These are phyloP conservation scores for Archocentrus centrarchus DNA, from an alignment of 2,113 vertebrate genomes.

Conservation along the genomic window DNA sequence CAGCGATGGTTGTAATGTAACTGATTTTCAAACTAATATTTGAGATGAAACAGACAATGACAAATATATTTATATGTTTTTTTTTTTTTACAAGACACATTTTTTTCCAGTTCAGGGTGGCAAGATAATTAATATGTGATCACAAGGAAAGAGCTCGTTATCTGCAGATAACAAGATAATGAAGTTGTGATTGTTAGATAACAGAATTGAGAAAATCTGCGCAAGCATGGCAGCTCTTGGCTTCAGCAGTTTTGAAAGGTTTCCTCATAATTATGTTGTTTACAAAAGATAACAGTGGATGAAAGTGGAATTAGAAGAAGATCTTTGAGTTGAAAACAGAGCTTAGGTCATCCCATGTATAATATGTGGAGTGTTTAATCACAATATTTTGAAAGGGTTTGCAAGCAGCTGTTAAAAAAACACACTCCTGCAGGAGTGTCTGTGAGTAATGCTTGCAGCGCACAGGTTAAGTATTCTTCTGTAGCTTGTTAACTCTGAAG, in stretches of 20 bases:
- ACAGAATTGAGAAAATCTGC: slow-evolving; percentile 30
- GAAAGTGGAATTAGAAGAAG: background rate
- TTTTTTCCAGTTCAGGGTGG: slow-evolving; percentile 42
- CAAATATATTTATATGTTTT: no score
- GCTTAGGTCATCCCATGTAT: background rate
- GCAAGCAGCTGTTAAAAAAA: slow-evolving; percentile 26
- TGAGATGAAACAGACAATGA: no score
- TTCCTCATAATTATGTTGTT: background rate
- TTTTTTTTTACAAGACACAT: slow-evolving; percentile 6
- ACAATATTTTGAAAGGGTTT: background rate
- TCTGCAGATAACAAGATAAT: slow-evolving; percentile 60
- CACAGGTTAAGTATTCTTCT: slow-evolving; percentile 46
- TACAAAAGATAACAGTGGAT: slow-evolving; percentile 1
- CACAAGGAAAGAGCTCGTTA: slow-evolving; percentile 36
- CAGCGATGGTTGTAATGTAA: background rate
- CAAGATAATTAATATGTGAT: slow-evolving; percentile 52
- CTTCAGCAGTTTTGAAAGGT: slow-evolving; percentile 27
- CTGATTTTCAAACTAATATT: background rate
- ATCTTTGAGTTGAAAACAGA: background rate
- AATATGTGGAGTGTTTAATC: slow-evolving; percentile 10
- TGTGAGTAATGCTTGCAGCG: slow-evolving; percentile 35
- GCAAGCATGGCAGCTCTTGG: slow-evolving; percentile 7
- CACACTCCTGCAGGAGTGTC: slow-evolving; percentile 12
- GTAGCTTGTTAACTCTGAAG: slow-evolving; percentile 22
- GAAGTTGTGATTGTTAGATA: slow-evolving; percentile 52